Conservation (phyloP, 2,113 vertebrate species). For the Callithrix jacchus region DNA sequence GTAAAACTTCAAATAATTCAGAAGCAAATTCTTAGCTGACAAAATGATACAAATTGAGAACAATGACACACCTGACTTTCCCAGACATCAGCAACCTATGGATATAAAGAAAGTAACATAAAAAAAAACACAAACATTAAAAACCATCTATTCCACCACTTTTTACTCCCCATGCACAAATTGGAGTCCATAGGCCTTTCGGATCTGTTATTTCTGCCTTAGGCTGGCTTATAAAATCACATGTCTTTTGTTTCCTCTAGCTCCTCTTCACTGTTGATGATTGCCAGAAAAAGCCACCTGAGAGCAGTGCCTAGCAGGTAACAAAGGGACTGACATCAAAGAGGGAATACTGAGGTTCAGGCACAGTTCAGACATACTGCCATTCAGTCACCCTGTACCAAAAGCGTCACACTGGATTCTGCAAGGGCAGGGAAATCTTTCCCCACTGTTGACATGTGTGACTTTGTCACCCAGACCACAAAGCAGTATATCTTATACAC, state of each 20-base stretch:
- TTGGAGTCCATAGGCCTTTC: accelerated
- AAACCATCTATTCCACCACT: neutral
- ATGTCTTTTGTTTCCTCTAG: neutral
- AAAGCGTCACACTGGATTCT: neutral
- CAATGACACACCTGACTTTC: neutral
- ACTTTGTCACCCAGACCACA: neutral
- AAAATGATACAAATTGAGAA: too few species aligned
- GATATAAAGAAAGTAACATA: neutral
- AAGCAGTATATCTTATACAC: neutral
- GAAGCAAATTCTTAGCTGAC: neutral
- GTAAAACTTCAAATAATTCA: conserved; percentile 37
- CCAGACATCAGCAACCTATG: neutral
- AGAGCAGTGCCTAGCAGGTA: neutral
- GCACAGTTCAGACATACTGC: neutral
- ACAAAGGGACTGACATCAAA: neutral
- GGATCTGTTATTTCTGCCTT: neutral
- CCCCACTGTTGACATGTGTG: accelerated
- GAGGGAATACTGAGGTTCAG: neutral
- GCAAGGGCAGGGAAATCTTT: neutral
- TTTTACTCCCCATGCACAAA: accelerated
- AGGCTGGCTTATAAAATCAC: neutral
- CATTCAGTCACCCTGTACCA: neutral
- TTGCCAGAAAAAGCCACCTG: neutral
- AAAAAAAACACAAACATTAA: neutral
- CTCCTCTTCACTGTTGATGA: neutral